Conservation (phyloP, 2,113 vertebrate genomes). For the Corythornis vintsioides region DNA sequence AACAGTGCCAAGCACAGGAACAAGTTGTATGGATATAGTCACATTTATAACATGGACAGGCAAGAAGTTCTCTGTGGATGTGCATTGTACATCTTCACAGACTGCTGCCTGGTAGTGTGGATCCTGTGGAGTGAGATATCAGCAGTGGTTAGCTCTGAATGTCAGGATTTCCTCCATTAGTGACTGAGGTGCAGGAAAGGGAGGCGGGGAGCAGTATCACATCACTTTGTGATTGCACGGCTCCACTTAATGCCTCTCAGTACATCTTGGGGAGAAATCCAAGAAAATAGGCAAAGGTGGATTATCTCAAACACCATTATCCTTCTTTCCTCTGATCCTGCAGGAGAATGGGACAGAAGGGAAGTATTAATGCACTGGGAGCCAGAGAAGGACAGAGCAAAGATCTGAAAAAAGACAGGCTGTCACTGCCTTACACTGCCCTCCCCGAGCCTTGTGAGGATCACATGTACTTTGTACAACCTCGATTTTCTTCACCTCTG, state of each 20-base stretch:
- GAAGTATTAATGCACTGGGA: background rate
- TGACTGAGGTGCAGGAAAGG: background rate
- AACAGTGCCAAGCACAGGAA: background rate
- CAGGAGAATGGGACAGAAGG: background rate
- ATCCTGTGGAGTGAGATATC: background rate
- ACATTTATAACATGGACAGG: background rate
- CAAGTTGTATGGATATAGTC: background rate
- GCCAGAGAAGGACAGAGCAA: background rate
- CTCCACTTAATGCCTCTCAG: background rate
- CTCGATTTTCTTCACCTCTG: background rate
- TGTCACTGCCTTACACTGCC: too few species aligned
- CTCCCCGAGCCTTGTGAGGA: background rate
- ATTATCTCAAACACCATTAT: background rate
- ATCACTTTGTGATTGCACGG: background rate
- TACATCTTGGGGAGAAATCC: rapidly evolving
- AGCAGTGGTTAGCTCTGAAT: background rate
- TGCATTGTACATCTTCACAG: background rate
- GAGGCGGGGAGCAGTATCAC: background rate
- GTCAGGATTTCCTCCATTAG: background rate
- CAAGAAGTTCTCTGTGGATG: background rate
- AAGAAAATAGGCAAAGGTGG: rapidly evolving
- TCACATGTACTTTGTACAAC: background rate
- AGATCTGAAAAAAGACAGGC: background rate
- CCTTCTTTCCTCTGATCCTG: background rate
- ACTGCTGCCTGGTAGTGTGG: background rate